A percentile compares a stretch with the other conserved stretches of the same genome.
Evolutionary conservation across 2,888 invertebrate genomes (phyloP).

Genomic region (Apamea monoglypha): DNA sequence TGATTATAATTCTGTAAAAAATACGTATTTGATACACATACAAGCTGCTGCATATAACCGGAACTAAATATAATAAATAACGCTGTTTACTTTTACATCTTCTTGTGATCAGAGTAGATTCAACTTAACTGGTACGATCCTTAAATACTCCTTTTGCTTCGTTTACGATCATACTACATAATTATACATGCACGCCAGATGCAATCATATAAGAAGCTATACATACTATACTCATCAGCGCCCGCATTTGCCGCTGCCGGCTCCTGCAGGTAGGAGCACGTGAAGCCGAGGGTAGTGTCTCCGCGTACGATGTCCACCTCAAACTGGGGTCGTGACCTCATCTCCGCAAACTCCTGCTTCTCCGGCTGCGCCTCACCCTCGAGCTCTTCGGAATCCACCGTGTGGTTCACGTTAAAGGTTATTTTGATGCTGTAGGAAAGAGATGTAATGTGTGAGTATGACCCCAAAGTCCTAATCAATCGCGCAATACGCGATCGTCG

Average conservation of each 20-base stretch:
- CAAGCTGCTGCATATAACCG: no score
- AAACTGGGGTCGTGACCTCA: constrained; percentile 98
- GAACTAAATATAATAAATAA: no score
- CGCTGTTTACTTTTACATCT: no score
- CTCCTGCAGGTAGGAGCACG: constrained; percentile 95
- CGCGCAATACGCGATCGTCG: background rate
- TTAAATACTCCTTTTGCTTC: background rate
- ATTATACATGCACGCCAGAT: background rate
- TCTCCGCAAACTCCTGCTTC: constrained; percentile 94
- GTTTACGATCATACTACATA: background rate
- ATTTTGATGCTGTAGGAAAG: constrained; percentile 86
- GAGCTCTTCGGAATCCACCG: constrained; percentile 95
- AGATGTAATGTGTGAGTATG: background rate
- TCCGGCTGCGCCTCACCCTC: constrained; percentile 92
- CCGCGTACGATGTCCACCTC: constrained; percentile 96
- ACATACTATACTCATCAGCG: constrained; percentile 93
- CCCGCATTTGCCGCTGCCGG: constrained; percentile 90
- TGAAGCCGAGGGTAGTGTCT: constrained; percentile 94
- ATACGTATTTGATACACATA: no score
- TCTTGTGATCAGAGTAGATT: no score
- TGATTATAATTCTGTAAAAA: no score
- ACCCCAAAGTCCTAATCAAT: background rate
- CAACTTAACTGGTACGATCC: background rate
- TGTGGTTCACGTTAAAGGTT: constrained; percentile 98
- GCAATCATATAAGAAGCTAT: background rate